Evolutionary conservation across 2,888 invertebrate species (phyloP).

Genomic region (Sericinus montela): DNA sequence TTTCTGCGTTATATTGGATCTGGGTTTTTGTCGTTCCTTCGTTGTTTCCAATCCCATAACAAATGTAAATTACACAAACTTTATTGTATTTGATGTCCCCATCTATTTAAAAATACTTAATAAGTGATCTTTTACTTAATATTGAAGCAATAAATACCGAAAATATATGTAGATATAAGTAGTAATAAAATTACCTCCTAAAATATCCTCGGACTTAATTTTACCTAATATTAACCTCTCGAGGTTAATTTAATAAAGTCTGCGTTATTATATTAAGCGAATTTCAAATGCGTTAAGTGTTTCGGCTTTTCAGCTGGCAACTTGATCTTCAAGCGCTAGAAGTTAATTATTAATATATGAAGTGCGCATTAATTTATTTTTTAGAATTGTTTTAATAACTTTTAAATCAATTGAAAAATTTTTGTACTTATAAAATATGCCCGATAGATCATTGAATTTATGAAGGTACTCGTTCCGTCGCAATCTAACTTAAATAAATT

Average conservation of each 20-base stretch:
- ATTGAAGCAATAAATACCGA: neutral
- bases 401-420: neutral
- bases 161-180: neutral
- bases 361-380: neutral
- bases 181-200: neutral
- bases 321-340: conserved; percentile 4
- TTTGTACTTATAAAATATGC: too few species aligned
- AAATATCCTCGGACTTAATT: conserved; percentile 11
- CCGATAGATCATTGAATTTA: too few species aligned
- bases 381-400: neutral
- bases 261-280: conserved; percentile 13
- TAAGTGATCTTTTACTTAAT: too few species aligned
- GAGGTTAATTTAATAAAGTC: conserved; percentile 15
- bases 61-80: too few species aligned
- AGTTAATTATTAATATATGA: neutral
- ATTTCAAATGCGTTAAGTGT: conserved; percentile 16
- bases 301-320: conserved; percentile 9
- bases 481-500: too few species aligned
- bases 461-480: too few species aligned
- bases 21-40: too few species aligned
- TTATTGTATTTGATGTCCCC: too few species aligned
- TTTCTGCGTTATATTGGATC: too few species aligned
- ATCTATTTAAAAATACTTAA: too few species aligned
- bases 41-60: too few species aligned
- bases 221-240: conserved; percentile 16